Evolutionary conservation across 2,113 vertebrate genomes (phyloP), one percentile per base, ranked within the genome.

Genomic region (Takifugu bimaculatus): DNA sequence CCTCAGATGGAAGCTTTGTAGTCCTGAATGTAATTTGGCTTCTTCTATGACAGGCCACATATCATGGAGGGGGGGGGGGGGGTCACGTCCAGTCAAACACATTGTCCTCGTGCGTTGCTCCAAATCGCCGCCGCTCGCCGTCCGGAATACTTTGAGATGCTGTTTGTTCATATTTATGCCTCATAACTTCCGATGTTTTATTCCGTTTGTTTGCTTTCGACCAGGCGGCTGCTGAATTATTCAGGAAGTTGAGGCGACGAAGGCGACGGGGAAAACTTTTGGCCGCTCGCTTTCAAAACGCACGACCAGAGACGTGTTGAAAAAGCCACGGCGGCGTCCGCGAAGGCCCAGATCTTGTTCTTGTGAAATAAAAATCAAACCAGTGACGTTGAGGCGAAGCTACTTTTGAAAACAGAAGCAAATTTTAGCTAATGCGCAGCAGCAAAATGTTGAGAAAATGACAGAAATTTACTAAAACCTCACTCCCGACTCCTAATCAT

Each of bases 131-230:
- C 73, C 68, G 55, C 20, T 35, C 25, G 50, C 20, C 66, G 73
- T 59, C 53, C 73, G 67, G 59, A 74, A 79, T 66, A 50, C 76
- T 72, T 67, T 51, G 62, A 58, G 68, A 85, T 83, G 75, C 72
- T 74, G 82, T 82, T 82, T 86, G 80, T 82, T 86, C 82, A 77
- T 78, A 79, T 85, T 80, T 74, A 64, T 52, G 75, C 78, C 65
- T 82, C 77, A 69, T 81, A 70, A 84, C 74, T 63, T 61, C 72
- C 69, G 29, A 80, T 80, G 75, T 72, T 82, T 83, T 78, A 85
- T 87, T 83, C 81, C 52, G 77, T 85, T 80, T 78, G 81, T 79
- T 83, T 77, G 78, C 73, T 14, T 72, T 69, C 48, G n/a, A 68
- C 48, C 71, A 48, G 78, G 68, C 75, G 35, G 78, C 26, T 2